Conservation (phyloP, 2,797 vertebrate genomes). For the Sebastes steindachneri region DNA sequence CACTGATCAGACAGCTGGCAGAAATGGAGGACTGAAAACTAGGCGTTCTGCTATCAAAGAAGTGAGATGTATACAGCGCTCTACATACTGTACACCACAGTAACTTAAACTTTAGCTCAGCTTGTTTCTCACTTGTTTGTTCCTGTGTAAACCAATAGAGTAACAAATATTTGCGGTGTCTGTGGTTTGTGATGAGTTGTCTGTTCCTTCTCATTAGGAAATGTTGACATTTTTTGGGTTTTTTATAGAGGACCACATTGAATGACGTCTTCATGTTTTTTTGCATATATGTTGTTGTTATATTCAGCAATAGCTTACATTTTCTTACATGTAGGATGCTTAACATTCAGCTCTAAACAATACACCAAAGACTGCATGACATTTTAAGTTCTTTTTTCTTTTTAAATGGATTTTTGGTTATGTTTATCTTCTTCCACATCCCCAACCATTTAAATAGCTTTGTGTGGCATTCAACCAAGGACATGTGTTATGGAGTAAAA, state of each 20-base stretch:
- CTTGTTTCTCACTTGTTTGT: conserved; percentile 35
- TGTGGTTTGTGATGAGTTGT: conserved; percentile 2
- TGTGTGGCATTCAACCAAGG: neutral
- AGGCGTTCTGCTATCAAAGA: conserved; percentile 16
- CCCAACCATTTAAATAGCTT: neutral
- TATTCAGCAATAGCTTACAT: neutral
- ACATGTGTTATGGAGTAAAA: neutral
- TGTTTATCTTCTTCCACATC: neutral
- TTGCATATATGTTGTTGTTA: neutral
- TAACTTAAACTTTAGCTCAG: neutral
- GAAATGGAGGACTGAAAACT: neutral
- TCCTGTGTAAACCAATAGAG: conserved; percentile 20
- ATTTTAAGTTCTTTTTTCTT: neutral
- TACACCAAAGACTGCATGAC: neutral
- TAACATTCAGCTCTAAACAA: neutral
- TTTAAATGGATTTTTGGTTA: neutral
- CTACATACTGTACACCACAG: neutral
- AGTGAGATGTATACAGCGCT: neutral
- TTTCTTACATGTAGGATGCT: neutral
- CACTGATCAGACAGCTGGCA: conserved; percentile 1
- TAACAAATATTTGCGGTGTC: conserved; percentile 18
- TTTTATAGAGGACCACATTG: neutral
- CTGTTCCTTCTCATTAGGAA: conserved; percentile 5
- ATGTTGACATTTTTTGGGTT: neutral
- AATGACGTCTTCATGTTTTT: neutral